Evolutionary conservation across 53 echinoderm and acorn worm genomes (phyloP).

Genomic region (Patiria pectinifera): DNA sequence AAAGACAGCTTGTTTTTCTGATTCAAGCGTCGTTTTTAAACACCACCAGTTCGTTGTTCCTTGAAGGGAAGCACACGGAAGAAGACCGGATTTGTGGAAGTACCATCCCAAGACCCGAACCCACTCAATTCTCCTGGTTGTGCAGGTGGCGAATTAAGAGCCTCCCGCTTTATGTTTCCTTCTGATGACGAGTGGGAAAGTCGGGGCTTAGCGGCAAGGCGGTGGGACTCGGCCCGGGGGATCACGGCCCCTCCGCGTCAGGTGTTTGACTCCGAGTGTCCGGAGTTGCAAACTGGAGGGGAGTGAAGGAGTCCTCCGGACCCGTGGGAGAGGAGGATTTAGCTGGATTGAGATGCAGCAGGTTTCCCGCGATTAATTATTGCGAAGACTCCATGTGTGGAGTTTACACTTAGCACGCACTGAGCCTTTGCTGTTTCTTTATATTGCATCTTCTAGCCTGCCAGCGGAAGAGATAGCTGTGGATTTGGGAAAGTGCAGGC

Average conservation of each 20-base stretch:
- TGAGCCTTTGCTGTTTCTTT: neutral
- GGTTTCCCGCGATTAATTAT: constrained; percentile 26
- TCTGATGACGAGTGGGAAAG: constrained; percentile 29
- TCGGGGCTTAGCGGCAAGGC: neutral
- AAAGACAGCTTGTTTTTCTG: neutral
- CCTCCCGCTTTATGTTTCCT: constrained; percentile 41
- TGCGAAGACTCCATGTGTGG: neutral
- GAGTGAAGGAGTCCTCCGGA: neutral
- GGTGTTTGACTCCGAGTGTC: constrained; percentile 41
- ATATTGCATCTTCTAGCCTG: neutral
- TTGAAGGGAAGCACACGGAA: neutral
- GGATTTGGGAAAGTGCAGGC: constrained; percentile 31
- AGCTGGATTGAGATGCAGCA: constrained; percentile 27
- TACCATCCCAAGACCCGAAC: neutral
- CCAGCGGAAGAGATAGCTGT: neutral
- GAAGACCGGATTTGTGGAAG: neutral
- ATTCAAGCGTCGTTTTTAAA: neutral
- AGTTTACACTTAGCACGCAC: constrained; percentile 21
- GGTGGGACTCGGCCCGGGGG: constrained; percentile 22
- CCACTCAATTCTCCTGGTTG: constrained; percentile 1
- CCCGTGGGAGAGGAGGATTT: neutral
- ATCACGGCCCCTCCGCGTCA: constrained; percentile 4
- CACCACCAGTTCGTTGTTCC: neutral
- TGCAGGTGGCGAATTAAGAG: constrained; percentile 46
- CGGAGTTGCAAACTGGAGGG: neutral